Evolutionary conservation across 2,888 invertebrate species (phyloP).

Genomic region (Macrosoma leucophasiata): DNA sequence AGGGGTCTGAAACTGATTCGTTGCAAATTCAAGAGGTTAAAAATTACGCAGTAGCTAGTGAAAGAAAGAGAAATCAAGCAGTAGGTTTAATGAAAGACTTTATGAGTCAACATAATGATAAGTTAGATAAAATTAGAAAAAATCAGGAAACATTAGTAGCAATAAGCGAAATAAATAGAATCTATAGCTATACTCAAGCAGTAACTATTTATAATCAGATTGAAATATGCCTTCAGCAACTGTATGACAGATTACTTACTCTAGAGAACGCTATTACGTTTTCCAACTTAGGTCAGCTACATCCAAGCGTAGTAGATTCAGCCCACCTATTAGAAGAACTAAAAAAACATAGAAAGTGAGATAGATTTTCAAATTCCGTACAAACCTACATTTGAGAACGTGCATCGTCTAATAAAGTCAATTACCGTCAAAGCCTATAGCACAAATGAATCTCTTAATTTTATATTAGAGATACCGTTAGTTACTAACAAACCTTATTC

Average conservation of each 20-base stretch:
- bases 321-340: slow-evolving; percentile 5
- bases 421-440: slow-evolving; percentile 15
- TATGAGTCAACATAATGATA: slow-evolving; percentile 12
- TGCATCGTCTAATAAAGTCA: slow-evolving; percentile 13
- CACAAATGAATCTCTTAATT: slow-evolving; percentile 15
- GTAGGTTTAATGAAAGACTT: slow-evolving; percentile 11
- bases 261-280: slow-evolving; percentile 17
- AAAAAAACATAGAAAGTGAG: slow-evolving; percentile 6
- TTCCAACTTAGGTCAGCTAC: slow-evolving; percentile 11
- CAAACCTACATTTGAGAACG: slow-evolving; percentile 7
- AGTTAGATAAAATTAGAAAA: slow-evolving; percentile 5
- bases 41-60: background rate
- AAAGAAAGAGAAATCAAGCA: slow-evolving; percentile 5
- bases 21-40: slow-evolving; percentile 15
- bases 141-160: slow-evolving; percentile 1
- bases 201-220: slow-evolving; percentile 8
- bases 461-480: slow-evolving; percentile 14
- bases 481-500: slow-evolving; percentile 7
- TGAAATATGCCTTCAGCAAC: slow-evolving; percentile 6
- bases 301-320: slow-evolving; percentile 13
- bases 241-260: slow-evolving; percentile 8
- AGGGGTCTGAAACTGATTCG: slow-evolving; percentile 26
- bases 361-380: slow-evolving; percentile 5
- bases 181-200: background rate
- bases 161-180: slow-evolving; percentile 2